Percentiles rank a stretch among this genome's conserved stretches.
These are phyloP conservation scores for Cosmorhoe ocellata DNA, from an alignment of 2,888 invertebrate species.

Conservation along the genomic window DNA sequence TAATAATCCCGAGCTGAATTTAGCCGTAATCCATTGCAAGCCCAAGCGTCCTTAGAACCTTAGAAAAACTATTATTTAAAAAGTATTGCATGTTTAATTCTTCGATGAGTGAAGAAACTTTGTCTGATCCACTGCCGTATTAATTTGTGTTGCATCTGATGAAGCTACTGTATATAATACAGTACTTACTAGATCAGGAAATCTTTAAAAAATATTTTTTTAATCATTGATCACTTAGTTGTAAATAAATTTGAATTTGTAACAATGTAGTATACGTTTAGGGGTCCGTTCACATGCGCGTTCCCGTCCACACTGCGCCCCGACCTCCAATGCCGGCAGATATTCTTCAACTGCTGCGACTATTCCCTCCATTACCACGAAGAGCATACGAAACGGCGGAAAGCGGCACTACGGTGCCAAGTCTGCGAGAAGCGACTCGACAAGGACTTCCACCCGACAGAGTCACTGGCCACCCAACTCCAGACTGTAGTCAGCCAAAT, in stretches of 20 bases:
- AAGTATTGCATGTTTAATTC: too few relatives aligned
- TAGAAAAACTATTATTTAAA: too few relatives aligned
- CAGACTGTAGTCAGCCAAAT: conserved; percentile 41
- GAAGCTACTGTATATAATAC: too few relatives aligned
- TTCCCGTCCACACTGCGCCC: conserved; percentile 63
- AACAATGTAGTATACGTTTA: conserved; percentile 32
- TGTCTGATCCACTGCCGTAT: too few relatives aligned
- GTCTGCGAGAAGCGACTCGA: conserved; percentile 76
- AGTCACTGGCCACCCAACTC: conserved; percentile 40
- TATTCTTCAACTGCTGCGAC: conserved; percentile 75
- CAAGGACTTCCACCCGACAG: conserved; percentile 47
- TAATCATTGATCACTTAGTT: too few relatives aligned
- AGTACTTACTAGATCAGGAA: too few relatives aligned
- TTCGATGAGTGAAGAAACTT: too few relatives aligned
- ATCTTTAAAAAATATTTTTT: too few relatives aligned
- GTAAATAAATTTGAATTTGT: background rate
- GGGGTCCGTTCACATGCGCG: conserved; percentile 75
- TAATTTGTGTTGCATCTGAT: too few relatives aligned
- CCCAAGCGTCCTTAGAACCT: too few relatives aligned
- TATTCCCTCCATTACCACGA: conserved; percentile 75
- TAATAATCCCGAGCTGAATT: too few relatives aligned
- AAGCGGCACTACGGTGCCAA: conserved; percentile 73
- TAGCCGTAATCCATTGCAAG: too few relatives aligned
- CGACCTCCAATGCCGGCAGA: conserved; percentile 67
- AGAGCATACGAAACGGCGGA: conserved; percentile 74